Percentiles rank a stretch among this genome's conserved stretches.
phyloP scores from a whole-genome alignment of 2,888 invertebrate species.

The Timema podura region DNA sequence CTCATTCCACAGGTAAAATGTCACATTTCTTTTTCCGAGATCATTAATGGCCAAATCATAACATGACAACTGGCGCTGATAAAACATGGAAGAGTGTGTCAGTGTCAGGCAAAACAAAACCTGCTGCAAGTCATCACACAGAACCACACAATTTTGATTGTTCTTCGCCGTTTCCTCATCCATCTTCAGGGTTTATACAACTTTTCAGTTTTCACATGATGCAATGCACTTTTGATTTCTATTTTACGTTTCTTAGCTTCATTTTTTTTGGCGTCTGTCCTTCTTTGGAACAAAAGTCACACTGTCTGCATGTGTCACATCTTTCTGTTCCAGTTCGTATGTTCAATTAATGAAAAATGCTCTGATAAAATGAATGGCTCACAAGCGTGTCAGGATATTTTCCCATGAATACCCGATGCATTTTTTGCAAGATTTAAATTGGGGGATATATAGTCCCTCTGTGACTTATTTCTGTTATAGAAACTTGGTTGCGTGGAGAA shows the following conservation, averaged over 20 bases:
- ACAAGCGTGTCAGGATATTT: background rate
- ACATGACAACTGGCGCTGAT: background rate
- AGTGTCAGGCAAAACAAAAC: background rate
- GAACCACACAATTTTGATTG: background rate
- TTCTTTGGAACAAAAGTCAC: constrained; percentile 3
- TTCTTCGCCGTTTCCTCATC: background rate
- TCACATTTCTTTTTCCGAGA: background rate
- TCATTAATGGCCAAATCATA: constrained; percentile 4
- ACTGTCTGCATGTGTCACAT: constrained; percentile 1
- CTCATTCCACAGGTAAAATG: background rate
- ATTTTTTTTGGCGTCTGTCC: background rate
- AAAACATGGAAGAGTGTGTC: background rate
- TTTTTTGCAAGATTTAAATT: background rate
- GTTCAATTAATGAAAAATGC: background rate
- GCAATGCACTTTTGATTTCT: constrained; percentile 4
- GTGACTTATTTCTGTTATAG: background rate
- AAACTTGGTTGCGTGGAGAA: background rate
- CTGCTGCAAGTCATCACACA: background rate
- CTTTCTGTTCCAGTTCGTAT: background rate
- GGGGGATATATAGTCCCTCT: background rate
- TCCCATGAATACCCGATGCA: background rate
- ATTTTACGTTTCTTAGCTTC: background rate
- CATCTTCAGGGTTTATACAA: background rate
- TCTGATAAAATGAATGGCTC: background rate
- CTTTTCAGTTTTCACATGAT: background rate